phyloP scores from a whole-genome alignment of 2,888 invertebrate genomes.

The Melipona beecheii region DNA sequence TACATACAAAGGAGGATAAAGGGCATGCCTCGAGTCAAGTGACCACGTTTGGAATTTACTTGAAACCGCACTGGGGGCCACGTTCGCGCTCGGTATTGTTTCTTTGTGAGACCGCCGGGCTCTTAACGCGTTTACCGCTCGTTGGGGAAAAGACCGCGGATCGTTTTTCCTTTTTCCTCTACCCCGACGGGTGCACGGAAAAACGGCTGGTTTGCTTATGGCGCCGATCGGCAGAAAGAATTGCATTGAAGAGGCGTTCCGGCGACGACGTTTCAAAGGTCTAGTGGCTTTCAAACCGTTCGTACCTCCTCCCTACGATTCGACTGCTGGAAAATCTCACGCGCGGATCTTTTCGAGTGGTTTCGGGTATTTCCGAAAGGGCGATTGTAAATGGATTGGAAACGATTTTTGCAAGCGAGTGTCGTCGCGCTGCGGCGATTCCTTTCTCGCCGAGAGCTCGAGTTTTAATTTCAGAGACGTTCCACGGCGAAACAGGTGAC shows the following conservation, averaged over 20 bases:
- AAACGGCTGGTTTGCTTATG: constrained; percentile 17
- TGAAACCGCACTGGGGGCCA: constrained; percentile 35
- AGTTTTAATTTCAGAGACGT: too few relatives aligned
- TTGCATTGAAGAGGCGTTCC: constrained; percentile 10
- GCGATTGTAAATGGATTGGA: neutral
- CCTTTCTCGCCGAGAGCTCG: too few relatives aligned
- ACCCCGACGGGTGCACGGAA: neutral
- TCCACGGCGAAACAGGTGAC: too few relatives aligned
- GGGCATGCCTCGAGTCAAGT: constrained; percentile 58
- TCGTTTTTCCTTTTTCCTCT: neutral
- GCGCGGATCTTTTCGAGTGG: neutral
- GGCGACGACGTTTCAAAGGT: neutral
- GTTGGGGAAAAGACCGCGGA: constrained; percentile 8
- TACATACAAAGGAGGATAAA: constrained; percentile 27
- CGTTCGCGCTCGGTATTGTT: constrained; percentile 37
- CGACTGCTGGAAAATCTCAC: too few relatives aligned
- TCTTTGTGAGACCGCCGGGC: constrained; percentile 33
- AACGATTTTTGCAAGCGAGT: neutral
- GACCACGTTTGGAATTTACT: constrained; percentile 57
- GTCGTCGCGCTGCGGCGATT: too few relatives aligned
- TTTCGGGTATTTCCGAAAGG: neutral
- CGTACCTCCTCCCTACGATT: neutral
- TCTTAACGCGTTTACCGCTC: constrained; percentile 50
- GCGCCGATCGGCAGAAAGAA: constrained; percentile 5
- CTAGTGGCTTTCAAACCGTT: neutral